Base-by-base conservation (phyloP, 2,888 invertebrate genomes). In the Megaustenia siamemsis region DNA sequence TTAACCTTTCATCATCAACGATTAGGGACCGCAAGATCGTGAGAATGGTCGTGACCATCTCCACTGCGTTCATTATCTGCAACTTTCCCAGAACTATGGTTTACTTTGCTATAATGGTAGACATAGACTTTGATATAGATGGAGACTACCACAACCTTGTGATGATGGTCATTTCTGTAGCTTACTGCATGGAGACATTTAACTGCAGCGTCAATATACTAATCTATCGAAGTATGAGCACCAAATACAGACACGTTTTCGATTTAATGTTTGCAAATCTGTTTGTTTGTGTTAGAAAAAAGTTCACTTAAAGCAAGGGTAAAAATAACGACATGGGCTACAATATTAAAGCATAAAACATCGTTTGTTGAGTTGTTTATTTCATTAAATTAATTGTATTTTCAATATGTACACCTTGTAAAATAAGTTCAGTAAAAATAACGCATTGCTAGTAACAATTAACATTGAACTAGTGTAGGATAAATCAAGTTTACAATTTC, bases 31-130 rank as follows among this genome's bases (percentile, higher is more conserved):
- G 45, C 43, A 68, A 45, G 24, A 35, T 80, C 24, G 45, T 69
- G 18, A 69, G 40, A 56, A 80, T 80, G 80, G 80, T 80, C 4
- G 69, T 69, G 43, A 69, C 38, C 3, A 69, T 80, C 12, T 68
- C 69, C 21, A 38, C 53, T 32, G 53, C 69, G 15, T 80, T 80
- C n/a, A 68, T 80, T 18, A 12, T 80, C 2, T 69, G 69, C 43
- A 49, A 15, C 69, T 69, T 69, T 35, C 80, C 80, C 12, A 69
- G 38, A 35, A 69, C 69, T 21, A 6, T 80, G 28, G 69, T 80
- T 32, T 80, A 60, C 38, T 35, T 80, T 2, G 80, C 68, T 21
- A 78, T 66, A 3, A 63, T 78, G 56, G 63, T 56, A 1, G n/a
- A 63, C 12, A 2, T 43, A 43, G 63, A 21, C 18, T 78, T 78